Base-by-base conservation (phyloP, 2,797 vertebrate species). In the Hozukius guyotensis region DNA sequence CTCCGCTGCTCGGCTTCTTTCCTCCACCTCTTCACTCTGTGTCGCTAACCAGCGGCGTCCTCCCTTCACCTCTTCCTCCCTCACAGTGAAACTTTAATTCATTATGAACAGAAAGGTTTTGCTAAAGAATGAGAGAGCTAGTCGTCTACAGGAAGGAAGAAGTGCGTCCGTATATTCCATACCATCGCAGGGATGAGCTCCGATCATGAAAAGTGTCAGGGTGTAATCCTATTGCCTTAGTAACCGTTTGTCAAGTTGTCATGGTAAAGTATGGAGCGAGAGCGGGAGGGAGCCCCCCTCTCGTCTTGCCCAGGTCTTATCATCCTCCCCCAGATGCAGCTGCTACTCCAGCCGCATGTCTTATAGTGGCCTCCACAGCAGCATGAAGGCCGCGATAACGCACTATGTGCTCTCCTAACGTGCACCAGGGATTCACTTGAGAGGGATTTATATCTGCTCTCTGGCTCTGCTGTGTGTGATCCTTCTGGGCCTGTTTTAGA, bases 171-270 rank as follows among this genome's bases (percentile, higher is more conserved):
- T 78, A 60, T 65, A 67, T 80, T 80, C 69, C 80, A 84, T 88
- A 84, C 60, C 61, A 80, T 80, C 66, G 6, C 65, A 49, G 76
- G 87, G 69, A 87, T 78, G 72, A 85, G 80, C 85, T 71, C 57
- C 86, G 79, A 85, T 89, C 56, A 38, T 74, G 74, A 62, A 52
- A 81, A 83, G 85, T 89, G 88, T 84, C 74, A 22, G 57, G 73
- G 77, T 92, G 87, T 89, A 88, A 91, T 90, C 87, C 76, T 80
- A 92, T 93, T 93, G 91, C 89, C 87, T 38, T 89, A 83, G 93
- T 83, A 90, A 91, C 90, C 22, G 57, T 88, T 91, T 89, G 85
- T 88, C 81, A 87, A 83, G 88, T 92, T 91, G 86, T 93, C 79
- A 89, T 91, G 87, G 88, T 68, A 80, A 49, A 87, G 78, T 67